A percentile compares a stretch with the other conserved stretches of the same genome.
Conservation (phyloP, 2,888 invertebrate species). For the Clistopyga incitator region DNA sequence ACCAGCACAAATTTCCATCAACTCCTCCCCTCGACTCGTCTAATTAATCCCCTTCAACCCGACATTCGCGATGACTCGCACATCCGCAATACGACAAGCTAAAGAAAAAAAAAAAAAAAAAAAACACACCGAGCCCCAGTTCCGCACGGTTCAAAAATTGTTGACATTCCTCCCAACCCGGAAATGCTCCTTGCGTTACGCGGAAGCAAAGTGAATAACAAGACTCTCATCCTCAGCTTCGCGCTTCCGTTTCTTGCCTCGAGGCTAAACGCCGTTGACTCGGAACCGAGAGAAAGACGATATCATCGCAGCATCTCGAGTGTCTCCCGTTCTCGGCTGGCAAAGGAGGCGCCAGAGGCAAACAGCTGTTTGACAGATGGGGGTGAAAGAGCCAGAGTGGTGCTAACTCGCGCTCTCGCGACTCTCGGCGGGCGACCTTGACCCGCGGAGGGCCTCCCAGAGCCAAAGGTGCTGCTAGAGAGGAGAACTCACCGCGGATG, state of each 20-base stretch:
- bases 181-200: neutral
- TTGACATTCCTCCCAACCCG: neutral
- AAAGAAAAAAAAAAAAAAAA: too few species aligned
- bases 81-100: too few species aligned
- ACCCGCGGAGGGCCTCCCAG: slow-evolving; percentile 76
- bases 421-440: slow-evolving; percentile 79
- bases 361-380: slow-evolving; percentile 84
- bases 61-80: too few species aligned
- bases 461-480: slow-evolving; percentile 62
- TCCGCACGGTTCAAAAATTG: neutral
- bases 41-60: too few species aligned
- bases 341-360: slow-evolving; percentile 73
- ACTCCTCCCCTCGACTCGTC: too few species aligned
- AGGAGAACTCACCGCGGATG: slow-evolving; percentile 79
- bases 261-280: neutral
- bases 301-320: neutral
- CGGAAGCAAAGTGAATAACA: neutral
- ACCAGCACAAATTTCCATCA: too few species aligned
- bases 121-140: neutral
- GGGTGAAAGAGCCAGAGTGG: slow-evolving; percentile 39
- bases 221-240: too few species aligned
- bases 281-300: neutral
- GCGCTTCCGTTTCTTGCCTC: neutral
- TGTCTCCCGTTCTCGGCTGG: slow-evolving; percentile 14
- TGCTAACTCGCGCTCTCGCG: slow-evolving; percentile 31